Percentiles rank a stretch among this genome's conserved stretches.
Conservation (phyloP, 2,797 vertebrate genomes). For the Poeciliopsis infans region DNA sequence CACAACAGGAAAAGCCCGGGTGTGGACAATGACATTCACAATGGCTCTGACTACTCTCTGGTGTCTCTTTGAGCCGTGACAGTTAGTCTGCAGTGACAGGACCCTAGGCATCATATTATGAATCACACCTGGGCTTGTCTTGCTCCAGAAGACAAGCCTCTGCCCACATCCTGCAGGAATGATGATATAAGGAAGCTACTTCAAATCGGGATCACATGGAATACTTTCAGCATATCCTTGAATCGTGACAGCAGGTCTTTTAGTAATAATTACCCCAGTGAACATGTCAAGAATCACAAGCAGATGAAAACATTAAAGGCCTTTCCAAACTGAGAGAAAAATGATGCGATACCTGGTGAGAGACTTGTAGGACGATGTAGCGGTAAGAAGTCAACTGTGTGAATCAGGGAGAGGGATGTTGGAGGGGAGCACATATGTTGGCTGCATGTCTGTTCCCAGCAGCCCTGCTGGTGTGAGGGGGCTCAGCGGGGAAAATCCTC, state of each 20-base stretch:
- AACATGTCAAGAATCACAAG: conserved; percentile 23
- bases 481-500: conserved; percentile 50
- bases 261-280: conserved; percentile 15
- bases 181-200: conserved; percentile 5
- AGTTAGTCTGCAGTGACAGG: conserved; percentile 9
- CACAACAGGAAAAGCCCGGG: conserved; percentile 24
- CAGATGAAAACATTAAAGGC: conserved; percentile 11
- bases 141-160: conserved; percentile 4
- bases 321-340: conserved; percentile 5
- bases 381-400: conserved; percentile 10
- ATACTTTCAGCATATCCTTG: neutral
- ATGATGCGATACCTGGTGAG: neutral
- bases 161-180: too few species aligned
- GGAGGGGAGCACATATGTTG: conserved; percentile 18
- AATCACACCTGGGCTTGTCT: conserved; percentile 31
- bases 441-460: conserved; percentile 29
- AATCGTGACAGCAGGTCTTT: conserved; percentile 10
- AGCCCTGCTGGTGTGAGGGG: conserved; percentile 27
- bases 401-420: conserved; percentile 4
- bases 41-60: conserved; percentile 29
- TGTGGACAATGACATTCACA: conserved; percentile 38
- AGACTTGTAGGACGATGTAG: neutral
- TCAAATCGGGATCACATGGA: conserved; percentile 4
- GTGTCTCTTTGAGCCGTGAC: conserved; percentile 19
- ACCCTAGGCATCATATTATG: conserved; percentile 20